Conservation (phyloP, 2,888 invertebrate species). For the Tetragonula carbonaria region DNA sequence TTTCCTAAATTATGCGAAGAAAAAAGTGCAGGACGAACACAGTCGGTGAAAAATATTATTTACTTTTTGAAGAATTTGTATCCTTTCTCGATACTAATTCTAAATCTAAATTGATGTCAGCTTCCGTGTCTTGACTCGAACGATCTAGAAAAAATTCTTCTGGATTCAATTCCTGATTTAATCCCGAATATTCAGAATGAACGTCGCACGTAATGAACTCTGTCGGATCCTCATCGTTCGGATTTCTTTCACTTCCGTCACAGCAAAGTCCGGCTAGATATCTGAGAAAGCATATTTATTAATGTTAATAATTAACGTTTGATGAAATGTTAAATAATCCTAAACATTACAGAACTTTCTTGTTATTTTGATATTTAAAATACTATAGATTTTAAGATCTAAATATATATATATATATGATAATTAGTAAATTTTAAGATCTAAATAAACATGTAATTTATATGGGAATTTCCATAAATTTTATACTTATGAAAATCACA, state of each 20-base stretch:
- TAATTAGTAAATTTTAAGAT: no score
- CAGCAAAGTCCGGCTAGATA: slow-evolving; percentile 80
- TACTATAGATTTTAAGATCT: neutral
- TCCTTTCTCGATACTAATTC: slow-evolving; percentile 75
- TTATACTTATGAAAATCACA: no score
- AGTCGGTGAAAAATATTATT: neutral
- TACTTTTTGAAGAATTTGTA: slow-evolving; percentile 70
- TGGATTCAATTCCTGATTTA: slow-evolving; percentile 23
- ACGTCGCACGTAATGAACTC: slow-evolving; percentile 60
- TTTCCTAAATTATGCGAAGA: neutral
- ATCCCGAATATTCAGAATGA: slow-evolving; percentile 28
- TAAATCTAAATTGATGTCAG: slow-evolving; percentile 75
- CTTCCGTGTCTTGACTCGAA: slow-evolving; percentile 75
- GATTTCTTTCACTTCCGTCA: slow-evolving; percentile 74
- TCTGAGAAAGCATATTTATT: slow-evolving; percentile 53
- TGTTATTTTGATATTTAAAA: neutral
- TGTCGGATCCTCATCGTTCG: slow-evolving; percentile 64
- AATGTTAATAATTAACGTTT: neutral
- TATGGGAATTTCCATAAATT: no score
- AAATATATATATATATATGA: no score
- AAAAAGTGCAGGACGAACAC: neutral
- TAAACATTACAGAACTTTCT: neutral
- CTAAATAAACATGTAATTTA: no score
- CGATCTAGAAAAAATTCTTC: slow-evolving; percentile 45
- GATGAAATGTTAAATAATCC: neutral